phyloP scores from a whole-genome alignment of 2,797 vertebrate species.

The Poecilia picta region DNA sequence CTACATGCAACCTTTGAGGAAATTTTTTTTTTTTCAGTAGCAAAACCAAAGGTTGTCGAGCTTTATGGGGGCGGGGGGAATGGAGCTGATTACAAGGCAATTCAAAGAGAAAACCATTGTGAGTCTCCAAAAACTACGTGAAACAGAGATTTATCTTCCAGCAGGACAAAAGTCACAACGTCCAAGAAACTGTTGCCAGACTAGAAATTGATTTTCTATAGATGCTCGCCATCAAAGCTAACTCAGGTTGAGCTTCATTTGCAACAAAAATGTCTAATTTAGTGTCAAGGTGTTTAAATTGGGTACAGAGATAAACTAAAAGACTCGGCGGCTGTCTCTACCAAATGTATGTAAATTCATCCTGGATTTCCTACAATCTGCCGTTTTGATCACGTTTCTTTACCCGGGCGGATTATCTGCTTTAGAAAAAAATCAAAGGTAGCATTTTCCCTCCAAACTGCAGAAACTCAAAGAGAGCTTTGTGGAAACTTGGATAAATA shows the following conservation, averaged over 20 bases:
- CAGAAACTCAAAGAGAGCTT: neutral
- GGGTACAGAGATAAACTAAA: neutral
- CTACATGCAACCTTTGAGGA: neutral
- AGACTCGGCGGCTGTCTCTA: neutral
- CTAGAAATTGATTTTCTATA: neutral
- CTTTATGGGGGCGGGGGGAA: neutral
- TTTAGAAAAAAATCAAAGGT: neutral
- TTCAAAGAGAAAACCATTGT: neutral
- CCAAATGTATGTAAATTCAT: neutral
- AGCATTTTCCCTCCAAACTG: neutral
- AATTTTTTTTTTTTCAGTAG: too few species aligned
- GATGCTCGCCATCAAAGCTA: neutral
- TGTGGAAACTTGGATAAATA: neutral
- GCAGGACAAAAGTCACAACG: neutral
- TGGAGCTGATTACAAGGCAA: neutral
- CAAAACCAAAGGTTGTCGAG: neutral
- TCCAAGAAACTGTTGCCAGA: neutral
- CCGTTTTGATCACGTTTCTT: neutral
- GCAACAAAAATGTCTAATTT: neutral
- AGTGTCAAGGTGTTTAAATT: neutral
- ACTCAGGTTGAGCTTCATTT: neutral
- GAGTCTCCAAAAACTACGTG: neutral
- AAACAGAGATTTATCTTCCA: neutral
- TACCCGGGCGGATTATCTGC: neutral
- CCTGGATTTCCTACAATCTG: neutral